A percentile compares a stretch with the other conserved stretches of the same genome.
Conservation (phyloP, 1,140 invertebrate species). For the Bombus consobrinus region DNA sequence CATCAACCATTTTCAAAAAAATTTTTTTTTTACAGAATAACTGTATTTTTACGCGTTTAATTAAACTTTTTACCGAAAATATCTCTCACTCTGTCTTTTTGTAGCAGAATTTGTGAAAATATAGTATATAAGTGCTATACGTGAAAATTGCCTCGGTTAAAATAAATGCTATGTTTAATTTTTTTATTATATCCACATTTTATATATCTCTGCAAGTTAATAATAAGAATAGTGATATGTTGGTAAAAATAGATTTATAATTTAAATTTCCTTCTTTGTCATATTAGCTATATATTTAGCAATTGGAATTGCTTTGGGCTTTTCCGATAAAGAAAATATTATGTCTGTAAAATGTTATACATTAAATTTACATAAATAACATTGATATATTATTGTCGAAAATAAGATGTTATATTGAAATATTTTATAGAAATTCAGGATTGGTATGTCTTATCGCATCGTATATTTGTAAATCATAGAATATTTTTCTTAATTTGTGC, state of each 20-base stretch:
- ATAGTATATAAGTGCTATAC: background rate
- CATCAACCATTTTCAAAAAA: conserved; percentile 12
- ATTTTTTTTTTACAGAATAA: background rate
- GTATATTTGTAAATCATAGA: background rate
- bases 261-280: background rate
- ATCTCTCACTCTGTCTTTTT: background rate
- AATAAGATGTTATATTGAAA: background rate
- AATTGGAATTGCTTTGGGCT: background rate
- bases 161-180: background rate
- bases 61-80: background rate
- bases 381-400: background rate
- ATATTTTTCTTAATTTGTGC: conserved; percentile 25
- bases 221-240: background rate
- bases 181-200: background rate
- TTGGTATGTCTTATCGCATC: too few species aligned
- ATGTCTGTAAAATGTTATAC: background rate
- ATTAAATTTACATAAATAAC: background rate
- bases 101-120: background rate
- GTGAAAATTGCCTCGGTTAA: background rate
- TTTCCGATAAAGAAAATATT: background rate
- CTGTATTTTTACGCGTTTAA: background rate
- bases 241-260: background rate
- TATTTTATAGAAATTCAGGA: background rate
- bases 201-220: background rate
- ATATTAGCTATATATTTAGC: background rate